A percentile compares a stretch with the other conserved stretches of the same genome.
These are phyloP conservation scores for Oreocharis arfaki DNA, from an alignment of 2,113 vertebrate genomes.

Conservation along the genomic window DNA sequence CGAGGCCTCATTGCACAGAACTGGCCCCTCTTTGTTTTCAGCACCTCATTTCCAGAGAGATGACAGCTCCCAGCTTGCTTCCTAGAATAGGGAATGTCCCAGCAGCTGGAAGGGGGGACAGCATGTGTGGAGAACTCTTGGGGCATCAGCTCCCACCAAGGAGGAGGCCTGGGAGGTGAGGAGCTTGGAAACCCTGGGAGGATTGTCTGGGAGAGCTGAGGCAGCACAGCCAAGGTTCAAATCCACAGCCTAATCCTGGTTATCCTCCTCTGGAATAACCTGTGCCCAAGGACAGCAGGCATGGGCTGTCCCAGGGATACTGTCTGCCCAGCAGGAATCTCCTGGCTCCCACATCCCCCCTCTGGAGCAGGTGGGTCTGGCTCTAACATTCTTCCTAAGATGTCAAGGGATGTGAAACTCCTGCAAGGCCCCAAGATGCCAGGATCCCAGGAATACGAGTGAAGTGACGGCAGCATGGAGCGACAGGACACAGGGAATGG, in stretches of 20 bases:
- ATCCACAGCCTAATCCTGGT: neutral
- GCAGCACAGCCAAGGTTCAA: neutral
- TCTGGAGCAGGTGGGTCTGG: neutral
- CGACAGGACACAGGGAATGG: neutral
- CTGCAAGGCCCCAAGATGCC: neutral
- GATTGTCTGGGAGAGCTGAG: neutral
- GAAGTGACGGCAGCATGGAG: neutral
- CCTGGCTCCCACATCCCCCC: neutral
- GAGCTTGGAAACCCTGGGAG: neutral
- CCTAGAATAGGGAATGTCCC: neutral
- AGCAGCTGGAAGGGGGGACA: neutral
- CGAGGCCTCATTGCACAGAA: accelerated
- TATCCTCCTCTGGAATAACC: neutral
- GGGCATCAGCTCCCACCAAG: neutral
- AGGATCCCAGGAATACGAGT: neutral
- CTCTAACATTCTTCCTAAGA: accelerated
- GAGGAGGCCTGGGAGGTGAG: neutral
- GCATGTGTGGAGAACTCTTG: neutral
- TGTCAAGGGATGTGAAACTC: neutral
- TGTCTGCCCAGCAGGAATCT: neutral
- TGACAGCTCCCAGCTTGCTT: neutral
- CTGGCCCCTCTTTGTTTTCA: neutral
- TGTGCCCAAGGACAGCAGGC: neutral
- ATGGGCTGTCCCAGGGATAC: neutral
- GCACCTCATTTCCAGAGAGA: neutral